These are phyloP conservation scores for Melinaea marsaeus DNA, from an alignment of 2,888 invertebrate genomes.

Conservation along the genomic window DNA sequence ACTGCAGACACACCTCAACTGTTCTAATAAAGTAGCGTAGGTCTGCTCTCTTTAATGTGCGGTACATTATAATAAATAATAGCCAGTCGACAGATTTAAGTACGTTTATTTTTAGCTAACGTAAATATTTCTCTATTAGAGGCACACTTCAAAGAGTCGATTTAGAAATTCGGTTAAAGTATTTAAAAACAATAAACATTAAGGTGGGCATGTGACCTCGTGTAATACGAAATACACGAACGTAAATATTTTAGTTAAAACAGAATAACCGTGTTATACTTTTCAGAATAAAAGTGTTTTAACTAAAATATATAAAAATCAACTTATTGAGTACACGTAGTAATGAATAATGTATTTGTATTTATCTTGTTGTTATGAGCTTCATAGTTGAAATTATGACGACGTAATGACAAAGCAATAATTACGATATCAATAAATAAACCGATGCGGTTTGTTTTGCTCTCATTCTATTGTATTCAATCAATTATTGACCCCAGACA, in stretches of 20 bases:
- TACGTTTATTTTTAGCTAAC: slow-evolving; percentile 40
- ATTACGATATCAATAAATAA: slow-evolving; percentile 10
- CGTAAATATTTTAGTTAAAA: slow-evolving; percentile 5
- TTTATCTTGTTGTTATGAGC: slow-evolving; percentile 2
- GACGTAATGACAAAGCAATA: not conserved
- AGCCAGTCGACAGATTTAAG: slow-evolving; percentile 42
- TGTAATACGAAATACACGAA: slow-evolving; percentile 11
- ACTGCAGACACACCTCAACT: slow-evolving; percentile 24
- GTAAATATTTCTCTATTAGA: slow-evolving; percentile 43
- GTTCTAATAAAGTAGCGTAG: slow-evolving; percentile 26
- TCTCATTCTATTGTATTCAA: slow-evolving; percentile 8
- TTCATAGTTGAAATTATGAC: slow-evolving; percentile 5
- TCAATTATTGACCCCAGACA: not conserved
- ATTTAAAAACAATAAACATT: slow-evolving; percentile 42
- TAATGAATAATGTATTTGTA: no score
- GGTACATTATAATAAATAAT: slow-evolving; percentile 40
- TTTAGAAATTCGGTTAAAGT: slow-evolving; percentile 38
- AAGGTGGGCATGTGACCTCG: slow-evolving; percentile 38
- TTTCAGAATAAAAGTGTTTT: no score
- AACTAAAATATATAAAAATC: no score
- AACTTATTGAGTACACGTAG: no score
- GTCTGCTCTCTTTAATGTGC: slow-evolving; percentile 38
- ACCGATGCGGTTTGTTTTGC: slow-evolving; percentile 13
- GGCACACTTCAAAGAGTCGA: slow-evolving; percentile 42
- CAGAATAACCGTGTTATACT: not conserved